These are phyloP conservation scores for Ectemnius continuus DNA, from an alignment of 2,888 invertebrate genomes.

Conservation along the genomic window DNA sequence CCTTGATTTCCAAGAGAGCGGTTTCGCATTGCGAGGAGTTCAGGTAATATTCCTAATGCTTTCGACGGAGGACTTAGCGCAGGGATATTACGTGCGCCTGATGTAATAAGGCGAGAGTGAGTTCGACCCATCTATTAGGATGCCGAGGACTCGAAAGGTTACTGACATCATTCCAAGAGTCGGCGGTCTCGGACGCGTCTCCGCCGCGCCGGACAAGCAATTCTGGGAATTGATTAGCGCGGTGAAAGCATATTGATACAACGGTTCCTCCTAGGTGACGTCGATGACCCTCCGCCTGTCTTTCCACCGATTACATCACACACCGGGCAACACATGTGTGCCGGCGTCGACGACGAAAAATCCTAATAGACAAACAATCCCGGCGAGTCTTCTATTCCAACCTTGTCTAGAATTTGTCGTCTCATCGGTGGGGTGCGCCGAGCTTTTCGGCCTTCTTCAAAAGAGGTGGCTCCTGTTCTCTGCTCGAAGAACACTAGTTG, in stretches of 20 bases:
- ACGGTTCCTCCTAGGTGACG: constrained; percentile 44
- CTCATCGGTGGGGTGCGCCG: neutral
- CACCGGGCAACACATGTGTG: neutral
- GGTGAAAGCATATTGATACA: constrained; percentile 40
- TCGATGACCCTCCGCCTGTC: constrained; percentile 26
- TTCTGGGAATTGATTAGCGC: constrained; percentile 43
- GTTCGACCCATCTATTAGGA: neutral
- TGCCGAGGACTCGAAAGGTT: neutral
- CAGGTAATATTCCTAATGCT: no score
- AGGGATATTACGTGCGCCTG: neutral
- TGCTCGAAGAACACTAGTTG: constrained; percentile 1
- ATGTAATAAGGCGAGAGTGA: neutral
- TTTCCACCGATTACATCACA: constrained; percentile 20
- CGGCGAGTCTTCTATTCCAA: neutral
- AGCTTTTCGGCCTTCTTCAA: constrained; percentile 1
- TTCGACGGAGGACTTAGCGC: no score
- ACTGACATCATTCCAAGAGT: neutral
- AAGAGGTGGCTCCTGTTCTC: neutral
- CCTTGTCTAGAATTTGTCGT: neutral
- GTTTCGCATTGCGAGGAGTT: no score
- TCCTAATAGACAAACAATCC: neutral
- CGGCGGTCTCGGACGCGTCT: neutral
- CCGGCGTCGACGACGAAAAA: neutral
- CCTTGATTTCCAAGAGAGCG: no score
- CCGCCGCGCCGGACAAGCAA: constrained; percentile 8